These are phyloP conservation scores for Rhadina sibilatrix DNA, from an alignment of 2,113 vertebrate genomes.

Conservation along the genomic window DNA sequence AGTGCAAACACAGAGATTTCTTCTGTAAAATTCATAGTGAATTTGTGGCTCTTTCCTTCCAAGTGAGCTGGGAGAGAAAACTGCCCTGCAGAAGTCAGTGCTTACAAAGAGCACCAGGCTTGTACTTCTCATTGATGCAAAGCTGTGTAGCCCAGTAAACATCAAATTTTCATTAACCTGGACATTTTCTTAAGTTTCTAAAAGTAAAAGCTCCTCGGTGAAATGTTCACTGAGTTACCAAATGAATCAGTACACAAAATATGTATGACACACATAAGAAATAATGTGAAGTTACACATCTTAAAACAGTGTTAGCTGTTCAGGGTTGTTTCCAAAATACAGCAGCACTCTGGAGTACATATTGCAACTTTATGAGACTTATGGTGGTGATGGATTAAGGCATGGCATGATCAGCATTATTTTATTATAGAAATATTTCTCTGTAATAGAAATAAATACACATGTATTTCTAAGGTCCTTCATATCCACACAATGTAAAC, in stretches of 20 bases:
- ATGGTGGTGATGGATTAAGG: neutral
- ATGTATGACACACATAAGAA: neutral
- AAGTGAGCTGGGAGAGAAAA: neutral
- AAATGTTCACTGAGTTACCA: neutral
- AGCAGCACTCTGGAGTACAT: neutral
- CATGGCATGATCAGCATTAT: neutral
- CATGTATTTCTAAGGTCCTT: neutral
- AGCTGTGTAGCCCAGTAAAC: neutral
- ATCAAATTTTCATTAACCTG: neutral
- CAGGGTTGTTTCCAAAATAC: neutral
- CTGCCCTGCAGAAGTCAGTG: neutral
- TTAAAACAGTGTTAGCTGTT: neutral
- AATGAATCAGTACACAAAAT: neutral
- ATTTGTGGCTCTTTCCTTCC: neutral
- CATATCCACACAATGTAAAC: neutral
- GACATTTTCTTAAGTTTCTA: neutral
- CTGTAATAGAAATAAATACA: neutral
- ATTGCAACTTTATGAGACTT: neutral
- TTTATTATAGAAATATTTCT: neutral
- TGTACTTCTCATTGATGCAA: neutral
- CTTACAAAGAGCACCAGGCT: neutral
- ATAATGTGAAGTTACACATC: neutral
- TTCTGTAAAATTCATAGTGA: neutral
- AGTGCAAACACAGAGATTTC: accelerated
- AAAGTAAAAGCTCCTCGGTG: neutral